Conservation (phyloP, 2,797 vertebrate species). For the Remorina albescens region DNA sequence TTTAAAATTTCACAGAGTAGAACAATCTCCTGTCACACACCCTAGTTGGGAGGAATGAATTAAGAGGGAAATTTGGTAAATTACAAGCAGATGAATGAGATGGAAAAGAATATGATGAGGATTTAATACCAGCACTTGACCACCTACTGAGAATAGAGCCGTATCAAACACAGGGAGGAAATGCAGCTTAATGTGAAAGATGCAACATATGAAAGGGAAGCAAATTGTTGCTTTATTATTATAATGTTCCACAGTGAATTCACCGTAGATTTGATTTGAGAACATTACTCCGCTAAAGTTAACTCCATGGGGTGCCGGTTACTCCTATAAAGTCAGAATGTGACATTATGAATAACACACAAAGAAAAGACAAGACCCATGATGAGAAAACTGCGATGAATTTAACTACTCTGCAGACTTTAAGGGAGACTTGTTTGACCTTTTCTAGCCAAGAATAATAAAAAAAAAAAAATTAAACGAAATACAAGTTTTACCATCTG, state of each 20-base stretch:
- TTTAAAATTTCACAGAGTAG: slow-evolving; percentile 43
- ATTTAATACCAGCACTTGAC: slow-evolving; percentile 49
- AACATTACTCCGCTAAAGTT: slow-evolving; percentile 29
- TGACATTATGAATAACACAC: slow-evolving; percentile 34
- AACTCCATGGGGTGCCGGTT: slow-evolving; percentile 13
- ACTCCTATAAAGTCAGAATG: slow-evolving; percentile 25
- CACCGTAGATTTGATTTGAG: slow-evolving; percentile 29
- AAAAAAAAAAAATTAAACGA: background rate
- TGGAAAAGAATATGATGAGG: slow-evolving; percentile 42
- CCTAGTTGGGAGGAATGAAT: slow-evolving; percentile 50
- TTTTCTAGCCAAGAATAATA: background rate
- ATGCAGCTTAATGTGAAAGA: slow-evolving; percentile 48
- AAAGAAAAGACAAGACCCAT: slow-evolving; percentile 5
- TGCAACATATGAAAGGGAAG: slow-evolving; percentile 42
- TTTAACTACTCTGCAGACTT: slow-evolving; percentile 5
- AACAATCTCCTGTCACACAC: slow-evolving; percentile 43
- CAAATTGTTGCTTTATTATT: slow-evolving; percentile 46
- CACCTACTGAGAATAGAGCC: slow-evolving; percentile 47
- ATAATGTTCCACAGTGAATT: slow-evolving; percentile 34
- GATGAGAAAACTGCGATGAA: slow-evolving; percentile 18
- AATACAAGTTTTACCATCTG: slow-evolving; percentile 10
- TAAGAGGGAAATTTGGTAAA: slow-evolving; percentile 41
- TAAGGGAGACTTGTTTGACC: slow-evolving; percentile 19
- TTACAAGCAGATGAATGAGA: slow-evolving; percentile 48
- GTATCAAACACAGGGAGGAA: slow-evolving; percentile 49